Evolutionary conservation across 1,140 invertebrate genomes (phyloP), one percentile per base, ranked within the genome.

Genomic region (Temnothorax nylanderi): DNA sequence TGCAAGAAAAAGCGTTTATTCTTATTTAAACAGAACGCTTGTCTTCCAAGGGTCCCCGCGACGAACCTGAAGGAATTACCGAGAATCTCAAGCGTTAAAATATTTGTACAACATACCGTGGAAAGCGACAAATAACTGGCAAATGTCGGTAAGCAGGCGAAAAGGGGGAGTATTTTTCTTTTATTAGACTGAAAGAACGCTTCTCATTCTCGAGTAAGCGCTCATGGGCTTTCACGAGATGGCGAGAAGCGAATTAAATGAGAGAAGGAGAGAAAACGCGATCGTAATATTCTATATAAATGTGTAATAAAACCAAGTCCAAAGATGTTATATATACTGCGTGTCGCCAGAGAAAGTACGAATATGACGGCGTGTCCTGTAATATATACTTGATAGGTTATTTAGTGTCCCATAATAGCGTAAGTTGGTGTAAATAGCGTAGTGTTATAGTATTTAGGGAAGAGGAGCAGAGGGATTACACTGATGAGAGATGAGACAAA

Each of bases 251-350:
- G 62, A 72, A 56, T 49, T 65, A 37, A 32, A 41, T 72, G 34
- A 75, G 51, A 76, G 64, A 71, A 76, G 75, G 64, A 51, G 67
- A 56, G 69, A 80, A 67, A 87, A 65, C 80, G 88, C 80, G 88
- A 77, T 84, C 76, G 62, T 91, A 87, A 90, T 89, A 91, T 87
- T 92, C 91, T 93, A 92, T 91, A 93, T 95, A 94, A 94, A 95
- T 95, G 95, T 95, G 94, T 95, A 95, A 95, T 95, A 94, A 95
- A 84, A 94, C 93, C 92, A 92, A 95, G 94, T 93, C 95, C 95
- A 95, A 95, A 95, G 95, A 95, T 95, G 95, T 95, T 95, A 94
- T 94, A 94, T 94, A 94, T 93, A 90, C 69, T 91, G 91, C 93
- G 89, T 95, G 91, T 92, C 88, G 91, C 86, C 88, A 85, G 69